phyloP scores from a whole-genome alignment of 1,140 invertebrate genomes.

The Dufourea novaeangliae region DNA sequence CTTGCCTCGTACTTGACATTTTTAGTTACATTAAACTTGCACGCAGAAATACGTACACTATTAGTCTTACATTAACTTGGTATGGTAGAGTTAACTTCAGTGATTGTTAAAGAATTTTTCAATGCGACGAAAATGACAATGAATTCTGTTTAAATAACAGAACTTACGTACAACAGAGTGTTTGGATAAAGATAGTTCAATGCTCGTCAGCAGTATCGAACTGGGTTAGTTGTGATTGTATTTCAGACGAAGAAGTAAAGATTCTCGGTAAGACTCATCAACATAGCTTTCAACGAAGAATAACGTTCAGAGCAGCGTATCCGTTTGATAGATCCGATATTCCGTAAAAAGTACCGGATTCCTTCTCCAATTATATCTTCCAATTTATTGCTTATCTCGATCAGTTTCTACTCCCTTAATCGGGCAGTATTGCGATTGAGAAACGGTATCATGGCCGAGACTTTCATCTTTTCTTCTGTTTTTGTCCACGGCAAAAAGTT shows the following conservation, averaged over 20 bases:
- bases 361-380: slow-evolving; percentile 9
- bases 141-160: background rate
- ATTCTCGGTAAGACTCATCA: background rate
- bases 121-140: background rate
- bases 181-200: background rate
- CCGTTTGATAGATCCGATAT: slow-evolving; percentile 5
- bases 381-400: slow-evolving; percentile 36
- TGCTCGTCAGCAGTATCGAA: background rate
- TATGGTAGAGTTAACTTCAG: background rate
- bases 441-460: background rate
- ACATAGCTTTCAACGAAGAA: background rate
- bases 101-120: background rate
- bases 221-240: background rate
- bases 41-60: too few species aligned
- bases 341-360: slow-evolving; percentile 9
- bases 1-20: too few species aligned
- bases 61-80: too few species aligned
- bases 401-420: slow-evolving; percentile 26
- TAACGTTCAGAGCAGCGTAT: background rate
- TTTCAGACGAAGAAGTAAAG: background rate
- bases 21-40: too few species aligned
- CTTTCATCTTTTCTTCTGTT: background rate
- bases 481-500: slow-evolving; percentile 25
- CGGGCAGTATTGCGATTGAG: background rate
- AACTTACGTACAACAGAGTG: background rate